Evolutionary conservation across 1,140 invertebrate genomes (phyloP), one percentile per base, ranked within the genome.

Genomic region (Drosophila mayri): DNA sequence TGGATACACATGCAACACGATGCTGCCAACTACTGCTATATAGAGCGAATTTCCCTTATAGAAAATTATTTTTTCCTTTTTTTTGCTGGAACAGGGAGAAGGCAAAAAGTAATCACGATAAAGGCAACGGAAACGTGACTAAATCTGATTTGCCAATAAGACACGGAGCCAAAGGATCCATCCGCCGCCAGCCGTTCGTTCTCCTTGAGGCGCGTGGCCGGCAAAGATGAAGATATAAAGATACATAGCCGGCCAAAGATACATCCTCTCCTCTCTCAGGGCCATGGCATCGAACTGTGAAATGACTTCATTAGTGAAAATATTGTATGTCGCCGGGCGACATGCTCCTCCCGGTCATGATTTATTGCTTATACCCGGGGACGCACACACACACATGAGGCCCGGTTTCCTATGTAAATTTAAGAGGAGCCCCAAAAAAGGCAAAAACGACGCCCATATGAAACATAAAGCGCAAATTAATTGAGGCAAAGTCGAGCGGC

Each of bases 251-350:
- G 40, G 40, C 54, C 55, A 59, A 11, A 16, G 50, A 54, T 57
- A 60, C 50, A 72, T 30, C 28, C 28, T 8, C 28, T 1, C 38
- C 43, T 68, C 54, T 38, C 8, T 20, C 35, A 55, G 37, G 52
- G 52, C 38, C 18, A 52, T 80, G 67, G 75, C 85, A 90, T 90
- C 80, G 85, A 90, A 85, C 85, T 90, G 86, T 85, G 85, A 90
- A 90, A 90, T 90, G 85, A 90, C 86, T 90, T 90, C 85, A 90
- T 90, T 90, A 90, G 86, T 81, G 81, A 72, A 88, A 90, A 90
- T 90, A 90, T 90, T 88, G 70, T 75, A 57, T 84, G 66, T 71
- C 67, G 79, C 65, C 60, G 12, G 65, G 44, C 14, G 11, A 46
- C 18, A 38, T 72, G 47, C 32, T 46, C 30, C 49, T 38, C 38